These are phyloP conservation scores for Potamarius usumacintae DNA, from an alignment of 2,113 vertebrate species.

Conservation along the genomic window DNA sequence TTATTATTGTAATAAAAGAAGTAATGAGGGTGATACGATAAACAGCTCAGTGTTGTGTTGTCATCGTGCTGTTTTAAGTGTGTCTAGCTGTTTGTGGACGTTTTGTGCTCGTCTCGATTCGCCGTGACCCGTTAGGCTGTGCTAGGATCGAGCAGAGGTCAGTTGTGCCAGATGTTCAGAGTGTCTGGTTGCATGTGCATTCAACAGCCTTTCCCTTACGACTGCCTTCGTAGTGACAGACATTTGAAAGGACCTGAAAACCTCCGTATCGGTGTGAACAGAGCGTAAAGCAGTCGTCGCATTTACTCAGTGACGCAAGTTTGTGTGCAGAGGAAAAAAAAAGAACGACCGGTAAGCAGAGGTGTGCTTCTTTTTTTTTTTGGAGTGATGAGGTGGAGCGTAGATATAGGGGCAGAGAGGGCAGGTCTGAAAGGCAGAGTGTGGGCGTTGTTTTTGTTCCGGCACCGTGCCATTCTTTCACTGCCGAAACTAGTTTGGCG, in stretches of 20 bases:
- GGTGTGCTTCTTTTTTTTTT: neutral
- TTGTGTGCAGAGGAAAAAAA: neutral
- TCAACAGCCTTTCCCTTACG: slow-evolving; percentile 57
- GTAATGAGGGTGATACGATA: neutral
- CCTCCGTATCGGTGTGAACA: neutral
- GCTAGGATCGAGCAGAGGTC: slow-evolving; percentile 53
- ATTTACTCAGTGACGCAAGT: neutral
- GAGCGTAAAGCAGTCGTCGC: neutral
- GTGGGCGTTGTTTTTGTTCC: slow-evolving; percentile 24
- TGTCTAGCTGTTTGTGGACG: slow-evolving; percentile 25
- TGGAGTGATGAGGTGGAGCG: slow-evolving; percentile 8
- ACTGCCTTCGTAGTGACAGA: neutral
- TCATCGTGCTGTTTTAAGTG: slow-evolving; percentile 18
- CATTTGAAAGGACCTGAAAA: neutral
- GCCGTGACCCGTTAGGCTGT: slow-evolving; percentile 56
- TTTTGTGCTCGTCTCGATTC: slow-evolving; percentile 44
- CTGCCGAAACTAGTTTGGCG: slow-evolving; percentile 54
- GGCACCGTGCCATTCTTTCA: slow-evolving; percentile 34
- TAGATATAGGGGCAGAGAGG: slow-evolving; percentile 21
- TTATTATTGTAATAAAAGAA: no score
- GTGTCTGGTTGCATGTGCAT: slow-evolving; percentile 80
- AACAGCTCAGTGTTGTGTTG: neutral
- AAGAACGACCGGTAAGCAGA: neutral
- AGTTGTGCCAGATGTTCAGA: slow-evolving; percentile 67
- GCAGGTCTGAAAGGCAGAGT: slow-evolving; percentile 32